These are phyloP conservation scores for Scyliorhinus canicula DNA, from an alignment of 2,797 vertebrate species.

Conservation along the genomic window DNA sequence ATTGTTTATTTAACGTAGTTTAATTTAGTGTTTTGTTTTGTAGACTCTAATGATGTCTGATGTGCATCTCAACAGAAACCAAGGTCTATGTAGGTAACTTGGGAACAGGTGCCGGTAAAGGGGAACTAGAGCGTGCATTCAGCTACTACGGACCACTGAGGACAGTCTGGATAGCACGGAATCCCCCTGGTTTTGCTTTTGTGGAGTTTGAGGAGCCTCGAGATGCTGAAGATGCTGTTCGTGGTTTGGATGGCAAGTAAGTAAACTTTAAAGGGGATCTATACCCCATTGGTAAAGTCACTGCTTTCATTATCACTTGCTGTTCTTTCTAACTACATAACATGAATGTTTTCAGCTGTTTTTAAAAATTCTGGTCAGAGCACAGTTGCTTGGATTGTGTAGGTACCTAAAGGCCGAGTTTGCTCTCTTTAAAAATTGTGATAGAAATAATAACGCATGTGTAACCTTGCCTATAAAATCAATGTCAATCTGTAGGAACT, in stretches of 20 bases:
- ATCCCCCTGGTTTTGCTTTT: slow-evolving; percentile 77
- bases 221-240: slow-evolving; percentile 71
- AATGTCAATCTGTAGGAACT: neutral
- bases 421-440: neutral
- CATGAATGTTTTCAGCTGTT: slow-evolving; percentile 22
- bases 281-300: slow-evolving; percentile 23
- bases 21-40: slow-evolving; percentile 37
- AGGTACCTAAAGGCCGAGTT: neutral
- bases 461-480: neutral
- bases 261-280: slow-evolving; percentile 45
- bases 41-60: slow-evolving; percentile 36
- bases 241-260: slow-evolving; percentile 68
- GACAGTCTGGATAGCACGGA: slow-evolving; percentile 80
- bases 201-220: slow-evolving; percentile 71
- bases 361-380: slow-evolving; percentile 25
- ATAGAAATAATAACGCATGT: neutral
- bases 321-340: neutral
- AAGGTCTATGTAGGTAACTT: slow-evolving; percentile 79
- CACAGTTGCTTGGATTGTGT: slow-evolving; percentile 12
- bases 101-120: slow-evolving; percentile 77
- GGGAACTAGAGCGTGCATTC: slow-evolving; percentile 77
- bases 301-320: neutral
- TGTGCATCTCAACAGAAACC: slow-evolving; percentile 55
- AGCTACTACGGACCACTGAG: slow-evolving; percentile 77
- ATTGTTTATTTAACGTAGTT: slow-evolving; percentile 5